These are phyloP conservation scores for Tapirus terrestris DNA, from an alignment of 2,113 vertebrate species.

Conservation along the genomic window DNA sequence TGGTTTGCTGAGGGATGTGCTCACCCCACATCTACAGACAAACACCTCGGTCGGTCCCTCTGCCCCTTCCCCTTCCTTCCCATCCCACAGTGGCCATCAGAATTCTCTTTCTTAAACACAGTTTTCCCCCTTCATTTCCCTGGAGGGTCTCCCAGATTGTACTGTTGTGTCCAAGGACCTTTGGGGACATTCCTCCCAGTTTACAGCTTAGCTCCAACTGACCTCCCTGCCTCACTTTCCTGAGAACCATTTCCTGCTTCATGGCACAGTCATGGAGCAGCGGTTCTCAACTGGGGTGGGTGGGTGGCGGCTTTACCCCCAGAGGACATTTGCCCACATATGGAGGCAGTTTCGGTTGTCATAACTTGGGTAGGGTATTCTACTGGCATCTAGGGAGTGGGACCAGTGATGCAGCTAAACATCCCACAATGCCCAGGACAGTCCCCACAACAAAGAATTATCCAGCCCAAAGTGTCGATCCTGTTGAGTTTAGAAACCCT, in stretches of 20 bases:
- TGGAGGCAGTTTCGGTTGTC: not conserved
- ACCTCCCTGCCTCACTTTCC: not conserved
- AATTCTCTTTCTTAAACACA: not conserved
- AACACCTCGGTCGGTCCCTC: not conserved
- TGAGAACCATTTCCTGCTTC: not conserved
- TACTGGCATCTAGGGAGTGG: not conserved
- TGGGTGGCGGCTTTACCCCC: not conserved
- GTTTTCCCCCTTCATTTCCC: not conserved
- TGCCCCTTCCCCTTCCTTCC: not conserved
- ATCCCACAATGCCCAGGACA: not conserved
- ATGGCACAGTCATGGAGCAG: not conserved
- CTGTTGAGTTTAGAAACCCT: not conserved
- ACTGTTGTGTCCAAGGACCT: not conserved
- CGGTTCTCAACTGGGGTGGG: not conserved
- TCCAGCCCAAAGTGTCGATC: too few species aligned
- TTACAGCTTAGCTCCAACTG: not conserved
- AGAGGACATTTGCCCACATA: not conserved
- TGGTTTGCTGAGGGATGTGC: not conserved
- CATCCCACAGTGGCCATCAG: too few species aligned
- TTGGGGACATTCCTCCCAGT: not conserved
- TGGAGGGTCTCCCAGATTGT: not conserved
- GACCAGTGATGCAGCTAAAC: not conserved
- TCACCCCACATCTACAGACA: not conserved
- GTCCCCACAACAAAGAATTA: not conserved
- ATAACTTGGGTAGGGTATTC: not conserved